Evolutionary conservation across 2,888 invertebrate genomes (phyloP), one percentile per base, ranked within the genome.

Genomic region (Drosophila atripex): DNA sequence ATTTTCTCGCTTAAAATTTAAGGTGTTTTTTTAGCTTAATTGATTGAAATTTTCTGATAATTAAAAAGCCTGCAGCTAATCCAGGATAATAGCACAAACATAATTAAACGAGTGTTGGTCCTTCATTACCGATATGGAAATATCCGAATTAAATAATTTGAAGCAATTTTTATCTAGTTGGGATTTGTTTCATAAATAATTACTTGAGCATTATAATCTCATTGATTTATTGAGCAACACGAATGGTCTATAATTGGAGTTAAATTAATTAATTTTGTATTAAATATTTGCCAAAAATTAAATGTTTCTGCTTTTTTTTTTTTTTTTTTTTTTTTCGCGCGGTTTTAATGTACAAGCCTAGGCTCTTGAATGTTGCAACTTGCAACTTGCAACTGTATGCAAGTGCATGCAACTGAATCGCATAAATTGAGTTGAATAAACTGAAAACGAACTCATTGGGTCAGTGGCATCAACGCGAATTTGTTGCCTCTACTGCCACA

Each of bases 401-500:
- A 14, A 35, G 32, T 32, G n/a, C 35, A 7, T 35, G 35, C 35
- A 35, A 6, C 35, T 35, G 25, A 49, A 21, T 43, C 35, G 4
- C 16, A 21, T 9, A 52, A 30, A 45, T 52, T 32, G 52, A 63
- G 80, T 72, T 73, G 70, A 77, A 80, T 35, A 69, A 66, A 71
- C 75, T 55, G 32, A 50, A 75, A 83, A 80, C 64, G 69, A 65
- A 82, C 71, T 82, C 86, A 87, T 73, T 83, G 69, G 88, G 88
- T 83, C 82, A 83, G 86, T 87, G 88, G 82, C 82, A 82, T 85
- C 73, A 63, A 12, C 49, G 25, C 25, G 38, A 9, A 8, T 21
- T 14, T 47, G 5, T 9, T 8, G 14, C 32, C 25, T 1, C 18
- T 16, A 35, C 30, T 25, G n/a, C 18, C 16, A 23, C 35, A 43